phyloP scores from a whole-genome alignment of 2,113 vertebrate species.

The Daubentonia madagascariensis region DNA sequence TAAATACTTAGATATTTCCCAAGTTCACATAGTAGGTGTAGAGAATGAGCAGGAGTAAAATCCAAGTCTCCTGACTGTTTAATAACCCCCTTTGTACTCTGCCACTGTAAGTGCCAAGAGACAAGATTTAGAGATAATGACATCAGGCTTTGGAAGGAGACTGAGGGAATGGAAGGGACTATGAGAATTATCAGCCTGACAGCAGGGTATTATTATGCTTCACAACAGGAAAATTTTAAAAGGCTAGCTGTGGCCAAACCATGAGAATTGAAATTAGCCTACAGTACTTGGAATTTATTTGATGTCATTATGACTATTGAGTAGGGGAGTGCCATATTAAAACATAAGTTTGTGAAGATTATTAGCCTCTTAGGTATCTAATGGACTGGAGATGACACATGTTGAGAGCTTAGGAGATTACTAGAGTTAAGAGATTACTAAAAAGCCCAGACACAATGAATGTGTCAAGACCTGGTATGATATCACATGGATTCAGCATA shows the following conservation, averaged over 20 bases:
- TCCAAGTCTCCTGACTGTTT: not conserved
- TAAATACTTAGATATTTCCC: not conserved
- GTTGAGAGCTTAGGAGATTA: not conserved
- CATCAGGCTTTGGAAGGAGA: not conserved
- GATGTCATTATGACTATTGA: not conserved
- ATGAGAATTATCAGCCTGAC: not conserved
- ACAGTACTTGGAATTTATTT: not conserved
- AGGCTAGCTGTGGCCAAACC: not conserved
- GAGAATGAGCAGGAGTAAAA: not conserved
- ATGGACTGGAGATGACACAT: not conserved
- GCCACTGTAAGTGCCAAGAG: not conserved
- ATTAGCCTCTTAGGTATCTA: not conserved
- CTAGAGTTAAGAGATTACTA: not conserved
- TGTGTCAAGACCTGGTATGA: not conserved
- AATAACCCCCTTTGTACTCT: not conserved
- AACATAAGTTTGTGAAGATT: not conserved
- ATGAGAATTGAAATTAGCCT: not conserved
- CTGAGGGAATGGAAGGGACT: not conserved
- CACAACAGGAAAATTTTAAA: not conserved
- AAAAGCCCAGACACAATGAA: not conserved
- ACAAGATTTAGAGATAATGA: not conserved
- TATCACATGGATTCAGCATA: not conserved
- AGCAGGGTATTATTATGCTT: not conserved
- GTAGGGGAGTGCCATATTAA: not conserved
- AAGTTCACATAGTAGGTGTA: not conserved